Evolutionary conservation across 2,797 vertebrate genomes (phyloP), one percentile per base, ranked within the genome.

Genomic region (Alosa sapidissima): DNA sequence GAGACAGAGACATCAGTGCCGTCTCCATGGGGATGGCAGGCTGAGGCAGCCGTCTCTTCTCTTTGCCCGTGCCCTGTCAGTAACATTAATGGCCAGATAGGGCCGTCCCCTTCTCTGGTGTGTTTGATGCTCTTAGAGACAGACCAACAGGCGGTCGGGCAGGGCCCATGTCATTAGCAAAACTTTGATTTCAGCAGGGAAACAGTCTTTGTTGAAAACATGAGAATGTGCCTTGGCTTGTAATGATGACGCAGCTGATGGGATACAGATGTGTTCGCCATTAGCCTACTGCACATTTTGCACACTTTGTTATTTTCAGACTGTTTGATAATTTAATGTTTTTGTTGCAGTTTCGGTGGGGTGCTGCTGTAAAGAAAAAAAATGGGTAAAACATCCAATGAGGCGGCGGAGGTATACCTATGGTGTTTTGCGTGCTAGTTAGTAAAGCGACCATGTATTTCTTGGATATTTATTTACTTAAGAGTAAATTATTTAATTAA

Each of bases 1-100:
- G 33, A 78, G 72, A 78, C 19, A 78, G 36, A 41, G 65, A 41
- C 68, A 72, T 72, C 2, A 78, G 28, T 6, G 28, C 16, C 11
- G 72, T 78, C 24, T 47, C 72, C 41, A 47, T 78, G 36, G 72
- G 72, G 19, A 45, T n/a, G 41, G 72, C 16, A 19, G 36, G 72
- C 72, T 10, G 14, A 78, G 41, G 41, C 72, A 47, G 41, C 41
- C 3, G 68, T 41, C 33, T 41, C 33, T 78, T 45, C 16, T 1
- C 41, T 13, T 68, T 83, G 55, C 45, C 75, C 82, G 84, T 84
- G 87, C 81, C 85, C 81, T 85, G 85, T 62, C 88, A 87, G 58
- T 84, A 78, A 83, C 72, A 24, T n/a, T 83, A 81, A 83, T 81
- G 24, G 28, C 65, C 78, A 84, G 87, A 85, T 78, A 82, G 82